phyloP scores from a whole-genome alignment of 2,888 invertebrate species.

The Cataglyphis cursor region DNA sequence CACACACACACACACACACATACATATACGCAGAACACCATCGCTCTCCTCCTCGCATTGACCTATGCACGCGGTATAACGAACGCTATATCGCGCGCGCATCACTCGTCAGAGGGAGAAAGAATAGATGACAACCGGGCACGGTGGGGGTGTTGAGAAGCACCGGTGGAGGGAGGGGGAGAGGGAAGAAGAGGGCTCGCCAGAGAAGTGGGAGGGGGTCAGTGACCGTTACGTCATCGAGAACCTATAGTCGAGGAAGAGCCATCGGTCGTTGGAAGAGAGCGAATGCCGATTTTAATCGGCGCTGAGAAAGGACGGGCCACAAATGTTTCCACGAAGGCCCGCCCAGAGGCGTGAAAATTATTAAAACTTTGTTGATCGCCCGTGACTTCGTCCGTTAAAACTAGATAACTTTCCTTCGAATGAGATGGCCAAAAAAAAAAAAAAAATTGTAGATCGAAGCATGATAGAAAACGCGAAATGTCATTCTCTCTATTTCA shows the following conservation, averaged over 20 bases:
- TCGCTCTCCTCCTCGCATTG: constrained; percentile 55
- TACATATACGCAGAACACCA: constrained; percentile 34
- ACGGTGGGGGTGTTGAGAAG: constrained; percentile 69
- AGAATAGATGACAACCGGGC: constrained; percentile 65
- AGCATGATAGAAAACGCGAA: not conserved
- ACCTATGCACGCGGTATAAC: constrained; percentile 61
- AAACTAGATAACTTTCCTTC: constrained; percentile 1
- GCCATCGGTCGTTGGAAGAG: constrained; percentile 71
- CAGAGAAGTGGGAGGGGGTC: constrained; percentile 82
- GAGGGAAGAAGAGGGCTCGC: constrained; percentile 70
- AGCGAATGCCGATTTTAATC: constrained; percentile 70
- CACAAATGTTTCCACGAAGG: not conserved
- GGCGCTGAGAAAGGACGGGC: constrained; percentile 22
- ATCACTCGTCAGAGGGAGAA: constrained; percentile 72
- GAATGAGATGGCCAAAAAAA: not conserved
- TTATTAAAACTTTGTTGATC: constrained; percentile 12
- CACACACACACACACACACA: constrained; percentile 17
- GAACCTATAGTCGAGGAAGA: constrained; percentile 78
- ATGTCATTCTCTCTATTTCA: not conserved
- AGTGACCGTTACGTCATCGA: constrained; percentile 86
- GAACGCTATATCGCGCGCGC: constrained; percentile 66
- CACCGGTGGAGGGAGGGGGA: constrained; percentile 60
- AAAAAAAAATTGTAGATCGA: not conserved
- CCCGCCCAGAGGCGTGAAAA: constrained; percentile 41
- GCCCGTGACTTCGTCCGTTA: not conserved